A percentile compares a stretch with the other conserved stretches of the same genome.
phyloP scores from a whole-genome alignment of 2,113 vertebrate species.

The Pelobates fuscus region DNA sequence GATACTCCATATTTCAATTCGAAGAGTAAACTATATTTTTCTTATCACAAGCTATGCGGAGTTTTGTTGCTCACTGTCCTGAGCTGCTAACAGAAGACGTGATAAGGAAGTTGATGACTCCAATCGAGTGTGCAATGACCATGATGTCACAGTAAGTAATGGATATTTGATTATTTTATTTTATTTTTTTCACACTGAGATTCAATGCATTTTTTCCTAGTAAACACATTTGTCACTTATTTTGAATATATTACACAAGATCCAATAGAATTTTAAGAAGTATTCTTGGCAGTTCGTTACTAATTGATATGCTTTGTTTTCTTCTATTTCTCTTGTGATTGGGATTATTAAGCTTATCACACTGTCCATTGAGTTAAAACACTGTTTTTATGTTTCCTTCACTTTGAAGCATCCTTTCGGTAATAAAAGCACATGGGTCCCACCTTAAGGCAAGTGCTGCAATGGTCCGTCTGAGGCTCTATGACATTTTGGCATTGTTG shows the following conservation, averaged over 20 bases:
- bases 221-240: too few species aligned
- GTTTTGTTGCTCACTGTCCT: slow-evolving; percentile 97
- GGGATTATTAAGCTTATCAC: too few species aligned
- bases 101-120: slow-evolving; percentile 95
- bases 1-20: too few species aligned
- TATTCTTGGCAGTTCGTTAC: too few species aligned
- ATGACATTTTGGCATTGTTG: slow-evolving; percentile 95
- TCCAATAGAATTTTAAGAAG: too few species aligned
- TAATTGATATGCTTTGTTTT: too few species aligned
- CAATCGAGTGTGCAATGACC: slow-evolving; percentile 98
- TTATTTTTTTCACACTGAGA: not conserved
- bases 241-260: too few species aligned
- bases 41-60: slow-evolving; percentile 86
- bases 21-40: not conserved
- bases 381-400: too few species aligned
- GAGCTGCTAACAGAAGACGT: slow-evolving; percentile 97
- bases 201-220: not conserved
- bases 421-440: slow-evolving; percentile 94
- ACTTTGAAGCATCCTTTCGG: slow-evolving; percentile 89
- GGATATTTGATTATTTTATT: slow-evolving; percentile 20
- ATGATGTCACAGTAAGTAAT: slow-evolving; percentile 98
- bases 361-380: too few species aligned
- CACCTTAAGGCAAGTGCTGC: slow-evolving; percentile 97
- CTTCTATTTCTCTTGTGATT: too few species aligned
- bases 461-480: slow-evolving; percentile 95